Conservation (phyloP, 2,113 vertebrate genomes). For the Hypanus sabinus region DNA sequence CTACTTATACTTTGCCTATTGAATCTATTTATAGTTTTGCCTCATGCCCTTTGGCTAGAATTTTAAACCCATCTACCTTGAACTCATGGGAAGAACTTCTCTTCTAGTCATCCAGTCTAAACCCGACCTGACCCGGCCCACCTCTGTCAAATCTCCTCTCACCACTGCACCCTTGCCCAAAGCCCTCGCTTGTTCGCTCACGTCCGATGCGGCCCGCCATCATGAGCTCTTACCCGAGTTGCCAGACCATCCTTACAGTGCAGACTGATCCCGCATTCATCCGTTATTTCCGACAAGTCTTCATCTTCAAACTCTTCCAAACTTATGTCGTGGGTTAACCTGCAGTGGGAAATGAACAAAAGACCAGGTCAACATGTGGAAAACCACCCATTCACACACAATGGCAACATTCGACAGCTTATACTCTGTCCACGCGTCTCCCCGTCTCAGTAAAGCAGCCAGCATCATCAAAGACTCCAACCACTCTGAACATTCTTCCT, state of each 20-base stretch:
- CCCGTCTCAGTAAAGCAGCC: too few relatives aligned
- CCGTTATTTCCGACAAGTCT: slow-evolving; percentile 86
- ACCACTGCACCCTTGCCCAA: neutral
- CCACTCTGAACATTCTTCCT: too few relatives aligned
- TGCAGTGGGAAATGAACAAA: slow-evolving; percentile 46
- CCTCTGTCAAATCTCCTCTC: neutral
- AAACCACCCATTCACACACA: neutral
- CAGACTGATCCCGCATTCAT: slow-evolving; percentile 84
- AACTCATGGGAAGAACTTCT: too few relatives aligned
- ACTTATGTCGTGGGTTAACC: slow-evolving; percentile 96
- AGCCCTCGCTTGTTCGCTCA: neutral
- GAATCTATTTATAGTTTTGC: too few relatives aligned
- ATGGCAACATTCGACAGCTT: neutral
- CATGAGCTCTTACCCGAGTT: slow-evolving; percentile 62
- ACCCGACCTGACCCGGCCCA: too few relatives aligned
- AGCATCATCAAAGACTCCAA: too few relatives aligned
- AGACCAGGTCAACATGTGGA: slow-evolving; percentile 13
- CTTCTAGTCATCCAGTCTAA: too few relatives aligned
- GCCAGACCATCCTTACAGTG: slow-evolving; percentile 79
- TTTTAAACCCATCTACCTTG: too few relatives aligned
- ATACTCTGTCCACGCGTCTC: too few relatives aligned
- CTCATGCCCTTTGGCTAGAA: too few relatives aligned
- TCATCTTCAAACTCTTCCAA: slow-evolving; percentile 97
- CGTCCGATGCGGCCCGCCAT: neutral
- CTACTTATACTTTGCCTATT: too few relatives aligned